Evolutionary conservation across 2,113 vertebrate genomes (phyloP), one percentile per base, ranked within the genome.

Genomic region (Odontophorus gujanensis): DNA sequence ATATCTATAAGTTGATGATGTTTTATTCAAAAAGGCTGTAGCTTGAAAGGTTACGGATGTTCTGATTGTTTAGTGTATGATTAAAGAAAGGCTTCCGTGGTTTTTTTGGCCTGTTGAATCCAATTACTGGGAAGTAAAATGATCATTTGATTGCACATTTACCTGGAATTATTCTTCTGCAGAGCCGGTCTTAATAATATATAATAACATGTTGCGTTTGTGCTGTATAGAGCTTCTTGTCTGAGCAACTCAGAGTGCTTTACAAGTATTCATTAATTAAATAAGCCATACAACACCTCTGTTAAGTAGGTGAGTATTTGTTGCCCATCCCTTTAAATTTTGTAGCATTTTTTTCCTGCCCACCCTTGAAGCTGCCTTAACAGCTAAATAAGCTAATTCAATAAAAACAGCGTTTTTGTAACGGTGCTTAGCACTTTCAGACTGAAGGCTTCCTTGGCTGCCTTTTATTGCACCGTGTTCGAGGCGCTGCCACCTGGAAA

Each of bases 81-180:
- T 95, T 95, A 95, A 97, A 96, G 92, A 95, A 94, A 95, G 74
- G 80, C 95, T 95, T 85, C 96, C 84, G 92, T 92, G 87, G 0
- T 14, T 94, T 93, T 96, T 95, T 96, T 92, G 87, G 90, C 94
- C 94, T 97, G 88, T 96, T 95, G 95, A 95, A 86, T 96, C 95
- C 95, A 97, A 97, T 96, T 97, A 94, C 96, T 95, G 77, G 93
- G 93, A 96, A 95, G 94, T 92, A 86, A 95, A 97, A 96, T 97
- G 96, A 97, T 96, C 96, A 90, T 97, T 96, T 97, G 96, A 97
- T 96, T 97, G 94, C 96, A 96, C 96, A 95, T 96, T 97, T 96
- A 96, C 95, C 95, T 96, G 94, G 96, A 95, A 97, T 97, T 97
- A 95, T 96, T 96, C 96, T 95, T 96, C 90, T 94, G 90, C 94